phyloP scores from a whole-genome alignment of 2,888 invertebrate species.

The Schizotus pectinicornis region DNA sequence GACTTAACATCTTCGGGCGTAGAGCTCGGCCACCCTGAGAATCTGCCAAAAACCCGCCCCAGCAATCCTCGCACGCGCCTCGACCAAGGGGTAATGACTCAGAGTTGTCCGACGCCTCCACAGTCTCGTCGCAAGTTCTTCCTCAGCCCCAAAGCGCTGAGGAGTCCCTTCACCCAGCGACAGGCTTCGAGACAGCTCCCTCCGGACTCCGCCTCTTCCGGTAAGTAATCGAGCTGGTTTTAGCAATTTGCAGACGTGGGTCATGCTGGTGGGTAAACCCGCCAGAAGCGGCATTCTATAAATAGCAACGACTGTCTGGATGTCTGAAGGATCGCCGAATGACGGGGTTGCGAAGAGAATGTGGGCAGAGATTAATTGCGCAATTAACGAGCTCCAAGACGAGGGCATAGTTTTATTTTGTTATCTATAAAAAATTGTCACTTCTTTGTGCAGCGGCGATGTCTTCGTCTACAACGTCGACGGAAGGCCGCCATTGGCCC shows the following conservation, averaged over 20 bases:
- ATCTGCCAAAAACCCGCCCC: constrained; percentile 68
- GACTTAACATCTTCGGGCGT: constrained; percentile 43
- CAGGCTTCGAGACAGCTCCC: constrained; percentile 51
- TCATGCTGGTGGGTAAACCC: constrained; percentile 20
- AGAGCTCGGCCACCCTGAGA: constrained; percentile 61
- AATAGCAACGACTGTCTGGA: constrained; percentile 23
- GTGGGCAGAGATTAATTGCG: background rate
- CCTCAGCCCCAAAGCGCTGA: constrained; percentile 79
- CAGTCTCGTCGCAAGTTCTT: constrained; percentile 79
- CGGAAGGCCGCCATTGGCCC: constrained; percentile 70
- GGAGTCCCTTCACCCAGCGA: constrained; percentile 76
- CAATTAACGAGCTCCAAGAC: background rate
- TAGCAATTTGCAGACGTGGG: constrained; percentile 27
- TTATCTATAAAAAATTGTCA: background rate
- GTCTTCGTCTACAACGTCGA: constrained; percentile 57
- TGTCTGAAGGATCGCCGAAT: constrained; percentile 9
- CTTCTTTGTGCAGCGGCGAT: constrained; percentile 50
- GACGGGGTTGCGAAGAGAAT: background rate
- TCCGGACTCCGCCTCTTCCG: constrained; percentile 74
- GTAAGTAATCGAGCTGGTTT: constrained; percentile 55
- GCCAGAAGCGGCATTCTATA: constrained; percentile 18
- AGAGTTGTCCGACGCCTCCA: constrained; percentile 84
- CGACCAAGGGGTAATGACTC: constrained; percentile 64
- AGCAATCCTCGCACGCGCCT: constrained; percentile 54
- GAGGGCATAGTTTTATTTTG: background rate